A percentile compares a stretch with the other conserved stretches of the same genome.
phyloP scores from a whole-genome alignment of 2,113 vertebrate genomes.

The Anser brachyrhynchus region DNA sequence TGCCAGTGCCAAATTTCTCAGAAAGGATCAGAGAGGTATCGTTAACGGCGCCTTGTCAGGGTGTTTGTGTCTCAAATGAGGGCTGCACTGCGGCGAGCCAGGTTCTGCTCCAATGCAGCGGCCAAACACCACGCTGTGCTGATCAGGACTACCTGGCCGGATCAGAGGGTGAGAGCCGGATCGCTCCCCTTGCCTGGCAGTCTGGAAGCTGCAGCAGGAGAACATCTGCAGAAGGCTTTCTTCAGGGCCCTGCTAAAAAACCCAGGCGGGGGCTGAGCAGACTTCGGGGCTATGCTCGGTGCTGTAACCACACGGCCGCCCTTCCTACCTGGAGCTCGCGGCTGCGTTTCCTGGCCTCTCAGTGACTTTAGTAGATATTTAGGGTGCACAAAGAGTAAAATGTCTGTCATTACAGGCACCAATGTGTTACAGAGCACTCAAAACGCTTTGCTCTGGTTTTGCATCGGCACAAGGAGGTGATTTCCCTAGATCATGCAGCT shows the following conservation, averaged over 20 bases:
- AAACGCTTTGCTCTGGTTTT: constrained; percentile 28
- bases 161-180: not conserved
- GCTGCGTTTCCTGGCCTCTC: constrained; percentile 1
- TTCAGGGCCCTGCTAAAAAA: constrained; percentile 35
- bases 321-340: not conserved
- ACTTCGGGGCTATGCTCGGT: not conserved
- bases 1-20: too few species aligned
- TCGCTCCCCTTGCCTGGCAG: not conserved
- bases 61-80: not conserved
- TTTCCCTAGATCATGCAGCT: not conserved
- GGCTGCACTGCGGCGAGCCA: not conserved
- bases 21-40: not conserved
- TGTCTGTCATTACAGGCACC: constrained; percentile 12
- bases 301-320: not conserved
- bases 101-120: not conserved
- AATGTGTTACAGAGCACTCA: constrained; percentile 26
- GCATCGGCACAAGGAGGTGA: not conserved
- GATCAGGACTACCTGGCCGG: not conserved
- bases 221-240: not conserved
- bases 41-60: fast-evolving
- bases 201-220: not conserved
- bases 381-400: not conserved
- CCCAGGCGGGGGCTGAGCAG: not conserved
- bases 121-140: not conserved
- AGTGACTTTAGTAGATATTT: constrained; percentile 10